Conservation (phyloP, 2,113 vertebrate species). For the Bostrychus sinensis region DNA sequence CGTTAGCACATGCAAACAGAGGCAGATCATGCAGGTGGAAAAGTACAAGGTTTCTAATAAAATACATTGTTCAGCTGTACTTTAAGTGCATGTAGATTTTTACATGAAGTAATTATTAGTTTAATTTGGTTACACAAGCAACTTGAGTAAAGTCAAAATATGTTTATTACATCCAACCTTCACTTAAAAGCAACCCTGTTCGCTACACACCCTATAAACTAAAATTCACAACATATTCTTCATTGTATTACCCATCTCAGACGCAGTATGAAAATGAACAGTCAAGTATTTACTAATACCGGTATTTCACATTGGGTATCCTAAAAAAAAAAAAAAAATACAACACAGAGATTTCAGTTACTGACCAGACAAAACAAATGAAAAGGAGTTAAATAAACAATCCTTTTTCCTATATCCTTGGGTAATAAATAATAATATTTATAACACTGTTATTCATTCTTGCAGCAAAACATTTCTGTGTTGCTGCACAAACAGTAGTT, state of each 20-base stretch:
- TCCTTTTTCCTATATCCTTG: slow-evolving; percentile 13
- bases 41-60: no score
- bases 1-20: slow-evolving; percentile 65
- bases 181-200: slow-evolving; percentile 31
- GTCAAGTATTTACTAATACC: slow-evolving; percentile 25
- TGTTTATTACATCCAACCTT: not conserved
- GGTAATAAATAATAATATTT: slow-evolving; percentile 26
- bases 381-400: slow-evolving; percentile 7
- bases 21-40: slow-evolving; percentile 60
- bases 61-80: slow-evolving; percentile 31
- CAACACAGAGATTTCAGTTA: slow-evolving; percentile 38
- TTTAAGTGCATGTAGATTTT: slow-evolving; percentile 27
- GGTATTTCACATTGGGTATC: slow-evolving; percentile 47
- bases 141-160: not conserved
- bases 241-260: slow-evolving; percentile 7
- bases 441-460: slow-evolving; percentile 34
- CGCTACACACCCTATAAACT: slow-evolving; percentile 51
- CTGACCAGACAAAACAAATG: slow-evolving; percentile 26
- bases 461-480: slow-evolving; percentile 18
- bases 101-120: slow-evolving; percentile 1
- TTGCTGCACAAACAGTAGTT: slow-evolving; percentile 29
- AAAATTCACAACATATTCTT: slow-evolving; percentile 18
- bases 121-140: slow-evolving; percentile 3
- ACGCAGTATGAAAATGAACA: slow-evolving; percentile 16
- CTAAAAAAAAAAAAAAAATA: slow-evolving; percentile 36